These are phyloP conservation scores for Menura novaehollandiae DNA, from an alignment of 2,113 vertebrate genomes.

Conservation along the genomic window DNA sequence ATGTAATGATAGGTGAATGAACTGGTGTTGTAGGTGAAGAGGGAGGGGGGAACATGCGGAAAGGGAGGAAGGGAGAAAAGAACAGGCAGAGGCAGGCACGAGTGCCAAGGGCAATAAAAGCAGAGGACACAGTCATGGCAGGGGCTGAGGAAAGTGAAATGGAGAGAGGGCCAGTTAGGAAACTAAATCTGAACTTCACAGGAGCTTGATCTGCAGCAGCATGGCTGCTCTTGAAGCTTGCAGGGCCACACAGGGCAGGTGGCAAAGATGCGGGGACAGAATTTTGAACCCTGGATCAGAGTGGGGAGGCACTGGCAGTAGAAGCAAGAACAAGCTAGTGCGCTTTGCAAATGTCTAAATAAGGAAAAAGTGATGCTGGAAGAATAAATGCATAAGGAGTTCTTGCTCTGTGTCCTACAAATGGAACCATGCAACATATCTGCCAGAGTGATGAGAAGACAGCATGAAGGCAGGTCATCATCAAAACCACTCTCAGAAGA, in stretches of 20 bases:
- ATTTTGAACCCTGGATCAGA: neutral
- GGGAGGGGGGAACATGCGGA: accelerated
- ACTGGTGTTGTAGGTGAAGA: neutral
- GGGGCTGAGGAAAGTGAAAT: neutral
- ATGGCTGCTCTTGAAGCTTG: neutral
- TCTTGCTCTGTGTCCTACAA: neutral
- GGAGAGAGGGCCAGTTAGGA: neutral
- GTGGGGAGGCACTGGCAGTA: neutral
- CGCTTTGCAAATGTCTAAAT: neutral
- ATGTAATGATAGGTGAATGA: neutral
- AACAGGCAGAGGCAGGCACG: accelerated
- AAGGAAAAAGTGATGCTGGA: neutral
- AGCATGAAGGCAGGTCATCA: neutral
- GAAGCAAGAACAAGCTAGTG: neutral
- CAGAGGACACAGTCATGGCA: neutral
- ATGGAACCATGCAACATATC: neutral
- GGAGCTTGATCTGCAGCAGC: neutral
- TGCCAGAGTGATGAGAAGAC: neutral
- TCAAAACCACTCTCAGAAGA: neutral
- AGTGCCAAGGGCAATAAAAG: neutral
- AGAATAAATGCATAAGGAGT: neutral
- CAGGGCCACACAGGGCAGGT: neutral
- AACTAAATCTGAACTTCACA: neutral
- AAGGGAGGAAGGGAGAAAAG: neutral
- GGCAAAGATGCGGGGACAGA: neutral